phyloP scores from a whole-genome alignment of 2,113 vertebrate genomes.

The Myrmecobius fasciatus region DNA sequence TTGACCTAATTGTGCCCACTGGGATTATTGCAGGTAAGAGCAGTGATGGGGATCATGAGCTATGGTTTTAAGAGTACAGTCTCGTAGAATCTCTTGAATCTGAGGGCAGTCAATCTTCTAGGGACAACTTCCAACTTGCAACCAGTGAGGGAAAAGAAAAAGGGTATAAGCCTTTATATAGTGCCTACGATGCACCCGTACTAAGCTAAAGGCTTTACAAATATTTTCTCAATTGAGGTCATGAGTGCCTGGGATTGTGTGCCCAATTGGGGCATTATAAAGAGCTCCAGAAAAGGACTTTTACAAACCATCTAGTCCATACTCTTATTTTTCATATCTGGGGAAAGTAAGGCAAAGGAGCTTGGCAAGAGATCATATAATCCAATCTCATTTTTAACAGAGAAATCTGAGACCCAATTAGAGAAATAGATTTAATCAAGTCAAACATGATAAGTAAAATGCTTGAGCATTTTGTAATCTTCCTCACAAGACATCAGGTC shows the following conservation, averaged over 20 bases:
- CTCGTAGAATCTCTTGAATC: not conserved
- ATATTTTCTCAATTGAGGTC: not conserved
- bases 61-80: not conserved
- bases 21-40: not conserved
- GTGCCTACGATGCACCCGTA: not conserved
- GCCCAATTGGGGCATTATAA: not conserved
- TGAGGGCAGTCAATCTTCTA: not conserved
- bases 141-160: not conserved
- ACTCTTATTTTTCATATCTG: not conserved
- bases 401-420: not conserved
- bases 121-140: not conserved
- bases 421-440: not conserved
- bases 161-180: not conserved
- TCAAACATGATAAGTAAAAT: not conserved
- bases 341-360: not conserved
- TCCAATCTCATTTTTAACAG: not conserved
- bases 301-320: not conserved
- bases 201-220: not conserved
- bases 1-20: not conserved
- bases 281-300: not conserved
- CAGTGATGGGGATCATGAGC: not conserved
- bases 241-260: not conserved
- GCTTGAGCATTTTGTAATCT: not conserved
- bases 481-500: not conserved
- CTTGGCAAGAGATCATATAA: not conserved